Evolutionary conservation across 2,888 invertebrate genomes (phyloP), one percentile per base, ranked within the genome.

Genomic region (Lycaena phlaeas): DNA sequence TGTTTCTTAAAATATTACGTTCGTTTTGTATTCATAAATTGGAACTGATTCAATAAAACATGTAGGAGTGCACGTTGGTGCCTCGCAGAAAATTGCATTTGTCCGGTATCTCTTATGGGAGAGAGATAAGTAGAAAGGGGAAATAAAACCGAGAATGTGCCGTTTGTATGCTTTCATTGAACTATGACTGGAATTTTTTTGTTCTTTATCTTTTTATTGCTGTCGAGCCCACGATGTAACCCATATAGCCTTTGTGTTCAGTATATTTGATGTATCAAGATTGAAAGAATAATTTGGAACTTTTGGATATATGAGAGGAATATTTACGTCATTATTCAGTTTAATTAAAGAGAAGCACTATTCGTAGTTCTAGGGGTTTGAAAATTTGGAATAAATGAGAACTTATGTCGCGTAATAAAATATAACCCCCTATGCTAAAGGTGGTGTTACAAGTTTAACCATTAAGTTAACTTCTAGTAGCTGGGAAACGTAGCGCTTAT

Each of bases 21-120:
- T 34, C 34, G 34, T 34, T 34, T 34, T 34, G 34, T 34, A 34
- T 34, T 31, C 39, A 40, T 40, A 40, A 26, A 40, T 40, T 40
- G 39, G 26, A 30, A 31, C 30, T 31, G 39, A 40, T 45, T 40
- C 34, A 40, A 40, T 40, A 40, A 28, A 41, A 36, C 28, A 34
- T 28, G 28, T 36, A 28, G 39, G 25, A 30, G 36, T 41, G 36
- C 18, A 29, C 36, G 36, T 41, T 41, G 28, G 36, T 27, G 26
- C 18, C 34, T 26, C 31, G 40, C 15, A 31, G 40, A 26, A 40
- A 34, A 40, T 40, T 40, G 40, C 40, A 40, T 40, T 40, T 40
- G 40, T 15, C 40, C 40, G 40, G 40, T 34, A 31, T 36, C 36
- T 36, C 36, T 41, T 41, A 28, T 27, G 25, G 38, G 15, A 31